A percentile compares a stretch with the other conserved stretches of the same genome.
Evolutionary conservation across 2,888 invertebrate species (phyloP).

Genomic region (Augiades crinisus): DNA sequence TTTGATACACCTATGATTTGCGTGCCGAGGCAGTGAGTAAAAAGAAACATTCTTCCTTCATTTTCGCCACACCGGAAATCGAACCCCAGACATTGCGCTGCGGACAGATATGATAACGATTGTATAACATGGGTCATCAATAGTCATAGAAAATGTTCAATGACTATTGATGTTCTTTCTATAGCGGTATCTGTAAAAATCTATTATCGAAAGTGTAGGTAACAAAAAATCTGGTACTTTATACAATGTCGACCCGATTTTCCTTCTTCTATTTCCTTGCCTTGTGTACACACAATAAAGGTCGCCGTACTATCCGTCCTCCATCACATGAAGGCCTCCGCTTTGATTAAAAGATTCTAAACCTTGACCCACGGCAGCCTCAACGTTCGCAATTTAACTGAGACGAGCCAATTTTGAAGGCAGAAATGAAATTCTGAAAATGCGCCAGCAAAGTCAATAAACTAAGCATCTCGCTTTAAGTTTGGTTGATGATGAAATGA

Average conservation of each 20-base stretch:
- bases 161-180: too few species aligned
- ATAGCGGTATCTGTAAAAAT: too few species aligned
- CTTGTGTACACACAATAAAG: background rate
- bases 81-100: too few species aligned
- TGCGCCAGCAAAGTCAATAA: background rate
- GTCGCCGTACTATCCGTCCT: background rate
- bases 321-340: slow-evolving; percentile 11
- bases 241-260: background rate
- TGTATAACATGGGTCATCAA: too few species aligned
- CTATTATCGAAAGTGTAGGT: background rate
- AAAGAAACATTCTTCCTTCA: too few species aligned
- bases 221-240: background rate
- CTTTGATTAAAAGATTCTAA: slow-evolving; percentile 16
- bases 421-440: slow-evolving; percentile 9
- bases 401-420: slow-evolving; percentile 6
- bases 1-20: too few species aligned
- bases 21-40: too few species aligned
- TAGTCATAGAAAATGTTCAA: too few species aligned
- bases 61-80: too few species aligned
- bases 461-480: background rate
- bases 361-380: slow-evolving; percentile 4
- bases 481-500: too few species aligned
- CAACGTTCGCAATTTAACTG: slow-evolving; percentile 2
- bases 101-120: too few species aligned
- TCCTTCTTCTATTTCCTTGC: background rate